Percentiles rank a stretch among this genome's conserved stretches.
phyloP scores from a whole-genome alignment of 2,888 invertebrate genomes.

The Penaeus monodon region DNA sequence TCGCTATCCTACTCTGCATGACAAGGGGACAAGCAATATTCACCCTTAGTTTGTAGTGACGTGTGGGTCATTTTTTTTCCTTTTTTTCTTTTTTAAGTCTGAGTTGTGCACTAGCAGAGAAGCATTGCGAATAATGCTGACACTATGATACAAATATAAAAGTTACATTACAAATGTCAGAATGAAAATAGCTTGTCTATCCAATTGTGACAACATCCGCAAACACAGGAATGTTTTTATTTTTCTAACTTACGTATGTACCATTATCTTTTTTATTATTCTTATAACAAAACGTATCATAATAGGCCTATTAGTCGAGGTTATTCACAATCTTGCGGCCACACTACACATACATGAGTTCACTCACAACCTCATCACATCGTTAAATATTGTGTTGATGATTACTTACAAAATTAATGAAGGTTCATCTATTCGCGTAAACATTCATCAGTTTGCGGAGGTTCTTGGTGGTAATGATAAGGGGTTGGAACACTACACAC shows the following conservation, averaged over 20 bases:
- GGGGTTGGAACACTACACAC: not conserved
- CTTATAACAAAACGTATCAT: too few relatives aligned
- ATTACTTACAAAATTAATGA: too few relatives aligned
- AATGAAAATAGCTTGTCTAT: slow-evolving; percentile 40
- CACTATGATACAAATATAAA: slow-evolving; percentile 11
- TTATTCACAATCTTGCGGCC: too few relatives aligned
- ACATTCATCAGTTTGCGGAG: too few relatives aligned
- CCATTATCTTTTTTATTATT: too few relatives aligned
- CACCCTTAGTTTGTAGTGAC: slow-evolving; percentile 51
- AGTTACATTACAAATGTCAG: slow-evolving; percentile 40
- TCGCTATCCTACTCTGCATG: slow-evolving; percentile 34
- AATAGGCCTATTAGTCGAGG: too few relatives aligned
- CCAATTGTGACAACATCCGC: slow-evolving; percentile 26
- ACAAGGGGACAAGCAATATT: slow-evolving; percentile 46
- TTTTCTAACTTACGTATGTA: too few relatives aligned
- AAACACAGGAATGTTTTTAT: not conserved
- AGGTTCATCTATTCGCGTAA: too few relatives aligned
- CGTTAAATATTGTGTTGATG: not conserved
- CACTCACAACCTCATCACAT: slow-evolving; percentile 1
- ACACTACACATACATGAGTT: not conserved
- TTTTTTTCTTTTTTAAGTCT: slow-evolving; percentile 13
- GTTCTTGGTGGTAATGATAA: not conserved
- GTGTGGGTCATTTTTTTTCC: not conserved
- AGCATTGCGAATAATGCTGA: slow-evolving; percentile 17
- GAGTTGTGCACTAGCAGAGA: slow-evolving; percentile 14